These are phyloP conservation scores for Platypus cylindrus DNA, from an alignment of 2,888 invertebrate species.

Conservation along the genomic window DNA sequence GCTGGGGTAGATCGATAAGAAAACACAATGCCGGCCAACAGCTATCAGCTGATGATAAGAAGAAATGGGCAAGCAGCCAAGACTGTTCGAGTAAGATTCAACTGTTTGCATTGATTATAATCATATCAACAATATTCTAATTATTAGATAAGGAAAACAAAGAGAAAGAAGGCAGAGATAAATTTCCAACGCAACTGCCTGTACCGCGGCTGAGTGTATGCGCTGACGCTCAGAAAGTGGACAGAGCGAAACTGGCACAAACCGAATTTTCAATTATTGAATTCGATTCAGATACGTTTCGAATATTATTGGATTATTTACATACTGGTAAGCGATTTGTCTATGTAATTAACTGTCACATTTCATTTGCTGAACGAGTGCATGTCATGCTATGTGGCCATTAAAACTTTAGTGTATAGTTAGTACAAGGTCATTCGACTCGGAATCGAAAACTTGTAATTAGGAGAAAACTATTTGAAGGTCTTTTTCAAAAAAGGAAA, in stretches of 20 bases:
- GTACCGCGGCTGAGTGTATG: slow-evolving; percentile 84
- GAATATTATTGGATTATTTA: slow-evolving; percentile 78
- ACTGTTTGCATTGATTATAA: too few species aligned
- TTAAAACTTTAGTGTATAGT: background rate
- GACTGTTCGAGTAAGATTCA: slow-evolving; percentile 75
- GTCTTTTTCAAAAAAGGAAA: too few species aligned
- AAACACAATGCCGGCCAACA: slow-evolving; percentile 70
- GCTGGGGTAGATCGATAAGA: slow-evolving; percentile 79
- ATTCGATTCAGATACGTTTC: slow-evolving; percentile 88
- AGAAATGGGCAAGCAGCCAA: slow-evolving; percentile 77
- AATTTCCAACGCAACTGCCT: slow-evolving; percentile 59
- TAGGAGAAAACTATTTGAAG: too few species aligned
- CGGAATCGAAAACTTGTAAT: too few species aligned
- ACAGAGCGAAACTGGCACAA: slow-evolving; percentile 80
- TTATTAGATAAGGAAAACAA: slow-evolving; percentile 62
- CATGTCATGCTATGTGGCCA: background rate
- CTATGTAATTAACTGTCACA: too few species aligned
- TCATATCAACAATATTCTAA: background rate
- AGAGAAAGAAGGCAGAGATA: slow-evolving; percentile 68
- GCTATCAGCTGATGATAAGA: slow-evolving; percentile 78
- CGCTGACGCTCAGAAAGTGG: slow-evolving; percentile 89
- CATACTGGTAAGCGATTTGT: slow-evolving; percentile 58
- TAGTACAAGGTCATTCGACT: background rate
- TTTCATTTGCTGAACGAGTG: too few species aligned
- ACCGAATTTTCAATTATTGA: slow-evolving; percentile 93